Evolutionary conservation across 1,140 invertebrate genomes (phyloP), one percentile per base, ranked within the genome.

Genomic region (Battus philenor): DNA sequence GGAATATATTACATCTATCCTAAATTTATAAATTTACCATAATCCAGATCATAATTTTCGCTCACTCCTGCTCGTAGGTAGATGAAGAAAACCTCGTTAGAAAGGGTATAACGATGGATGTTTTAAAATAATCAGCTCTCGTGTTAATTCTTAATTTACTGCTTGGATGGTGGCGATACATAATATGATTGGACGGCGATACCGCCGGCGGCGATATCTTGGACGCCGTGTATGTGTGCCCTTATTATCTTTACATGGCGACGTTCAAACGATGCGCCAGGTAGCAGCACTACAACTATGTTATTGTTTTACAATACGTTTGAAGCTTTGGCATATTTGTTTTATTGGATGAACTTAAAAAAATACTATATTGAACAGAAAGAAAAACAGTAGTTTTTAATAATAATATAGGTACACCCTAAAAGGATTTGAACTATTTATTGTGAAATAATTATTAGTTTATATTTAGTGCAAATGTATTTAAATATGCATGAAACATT

Each of bases 141-240:
- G 57, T 81, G 69, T 68, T 81, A 84, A 84, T 81, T 84, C 72
- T 78, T 81, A 74, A 84, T 84, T 84, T 84, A 72, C 74, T 81
- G 80, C 64, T 62, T 65, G 52, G 77, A 54, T 81, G 78, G 69
- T 75, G 68, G 56, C 65, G 64, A 38, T 58, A 48, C 55, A 58
- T 72, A 79, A 83, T 65, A 64, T 68, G 74, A 79, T 80, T 73
- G 69, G 47, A 43, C 47, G 62, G 51, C 57, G 63, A 58, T 58
- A 45, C 39, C 34, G 62, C 61, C 59, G 18, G 30, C 44, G 72
- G 71, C 66, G 64, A 68, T 63, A 67, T 61, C 53, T 70, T 56
- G 59, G 64, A 62, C 70, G 75, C 77, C 75, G 68, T 61, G 43
- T 63, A 16, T 10, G 18, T 18, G 17, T 18, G 18, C 33, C 9